phyloP scores from a whole-genome alignment of 2,888 invertebrate genomes.

The Nephrotoma guestfalica region DNA sequence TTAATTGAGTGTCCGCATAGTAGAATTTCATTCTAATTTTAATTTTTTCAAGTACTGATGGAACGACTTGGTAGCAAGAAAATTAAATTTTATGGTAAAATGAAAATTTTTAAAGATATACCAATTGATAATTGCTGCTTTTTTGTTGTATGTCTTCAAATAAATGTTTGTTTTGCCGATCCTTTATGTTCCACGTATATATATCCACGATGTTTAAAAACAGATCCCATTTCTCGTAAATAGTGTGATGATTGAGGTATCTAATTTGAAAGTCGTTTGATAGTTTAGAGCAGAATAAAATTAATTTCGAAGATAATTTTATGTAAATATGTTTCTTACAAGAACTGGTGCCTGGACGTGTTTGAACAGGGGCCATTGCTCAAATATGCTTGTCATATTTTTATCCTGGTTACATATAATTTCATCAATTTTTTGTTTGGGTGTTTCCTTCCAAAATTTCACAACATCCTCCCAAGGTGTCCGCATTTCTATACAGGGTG shows the following conservation, averaged over 20 bases:
- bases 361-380: background rate
- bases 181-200: background rate
- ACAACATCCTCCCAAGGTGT: no score
- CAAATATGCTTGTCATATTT: background rate
- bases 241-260: background rate
- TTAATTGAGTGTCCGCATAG: background rate
- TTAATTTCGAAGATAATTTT: background rate
- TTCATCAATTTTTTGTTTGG: background rate
- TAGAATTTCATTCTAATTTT: background rate
- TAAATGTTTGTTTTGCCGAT: background rate
- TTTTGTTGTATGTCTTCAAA: background rate
- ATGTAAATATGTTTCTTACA: background rate
- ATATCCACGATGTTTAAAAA: background rate
- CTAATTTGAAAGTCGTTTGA: background rate
- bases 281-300: background rate
- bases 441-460: background rate
- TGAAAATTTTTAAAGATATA: background rate
- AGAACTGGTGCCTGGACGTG: background rate
- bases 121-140: background rate
- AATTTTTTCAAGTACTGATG: background rate
- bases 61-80: background rate
- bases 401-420: background rate
- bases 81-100: background rate
- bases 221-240: background rate
- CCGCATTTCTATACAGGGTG: no score